These are phyloP conservation scores for Neotoxoptera formosana DNA, from an alignment of 1,140 invertebrate genomes.

Conservation along the genomic window DNA sequence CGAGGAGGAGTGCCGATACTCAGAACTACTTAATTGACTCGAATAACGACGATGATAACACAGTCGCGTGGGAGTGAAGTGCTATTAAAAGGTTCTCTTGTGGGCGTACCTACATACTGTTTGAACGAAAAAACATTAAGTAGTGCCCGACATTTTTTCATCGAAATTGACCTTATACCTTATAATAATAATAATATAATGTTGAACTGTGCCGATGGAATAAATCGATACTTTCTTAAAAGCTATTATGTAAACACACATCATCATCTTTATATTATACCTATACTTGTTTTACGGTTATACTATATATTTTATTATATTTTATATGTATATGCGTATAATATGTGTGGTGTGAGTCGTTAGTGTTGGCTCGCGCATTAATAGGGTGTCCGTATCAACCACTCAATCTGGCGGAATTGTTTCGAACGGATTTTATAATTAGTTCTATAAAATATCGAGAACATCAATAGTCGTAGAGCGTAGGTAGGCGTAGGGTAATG, in stretches of 20 bases:
- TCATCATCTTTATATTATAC: neutral
- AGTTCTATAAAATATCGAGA: neutral
- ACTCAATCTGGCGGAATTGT: constrained; percentile 39
- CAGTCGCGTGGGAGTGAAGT: constrained; percentile 17
- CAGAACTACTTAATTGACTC: neutral
- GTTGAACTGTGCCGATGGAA: neutral
- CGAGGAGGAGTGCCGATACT: neutral
- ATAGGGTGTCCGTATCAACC: constrained; percentile 39
- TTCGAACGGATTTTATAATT: constrained; percentile 38
- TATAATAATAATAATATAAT: neutral
- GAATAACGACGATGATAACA: constrained; percentile 3
- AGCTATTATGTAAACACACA: constrained; percentile 23
- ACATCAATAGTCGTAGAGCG: neutral
- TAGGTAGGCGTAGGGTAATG: neutral
- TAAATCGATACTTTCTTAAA: constrained; percentile 34
- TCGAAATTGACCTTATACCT: constrained; percentile 22
- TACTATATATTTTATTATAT: neutral
- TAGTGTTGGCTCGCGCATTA: neutral
- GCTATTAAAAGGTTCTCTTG: constrained; percentile 29
- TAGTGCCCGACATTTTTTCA: constrained; percentile 14
- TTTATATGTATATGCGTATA: too few relatives aligned
- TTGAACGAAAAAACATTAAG: neutral
- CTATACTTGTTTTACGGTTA: neutral
- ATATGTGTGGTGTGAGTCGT: neutral
- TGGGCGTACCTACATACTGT: neutral